A percentile compares a stretch with the other conserved stretches of the same genome.
These are phyloP conservation scores for Acrossocheilus wenchowensis DNA, from an alignment of 2,797 vertebrate genomes.

Conservation along the genomic window DNA sequence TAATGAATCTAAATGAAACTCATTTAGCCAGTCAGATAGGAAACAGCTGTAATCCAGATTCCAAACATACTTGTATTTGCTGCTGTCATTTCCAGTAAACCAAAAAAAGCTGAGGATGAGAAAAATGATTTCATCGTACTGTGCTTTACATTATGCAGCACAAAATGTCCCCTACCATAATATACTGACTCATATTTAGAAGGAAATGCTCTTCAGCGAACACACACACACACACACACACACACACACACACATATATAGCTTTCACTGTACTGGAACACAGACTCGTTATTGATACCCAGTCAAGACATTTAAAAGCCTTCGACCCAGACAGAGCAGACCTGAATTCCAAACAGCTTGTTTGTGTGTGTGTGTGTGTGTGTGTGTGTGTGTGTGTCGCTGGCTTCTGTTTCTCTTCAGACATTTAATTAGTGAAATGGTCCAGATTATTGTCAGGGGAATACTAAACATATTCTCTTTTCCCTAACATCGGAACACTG, in stretches of 20 bases:
- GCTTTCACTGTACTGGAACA: constrained; percentile 27
- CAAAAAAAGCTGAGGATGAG: not conserved
- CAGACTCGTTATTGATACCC: constrained; percentile 51
- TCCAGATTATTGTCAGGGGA: constrained; percentile 55
- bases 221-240: not conserved
- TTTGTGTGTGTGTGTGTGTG: not conserved
- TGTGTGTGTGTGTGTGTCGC: constrained; percentile 33
- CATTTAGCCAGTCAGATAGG: not conserved
- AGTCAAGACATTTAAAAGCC: constrained; percentile 49
- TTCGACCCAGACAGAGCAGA: constrained; percentile 44
- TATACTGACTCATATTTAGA: constrained; percentile 11
- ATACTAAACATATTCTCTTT: constrained; percentile 59
- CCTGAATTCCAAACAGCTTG: constrained; percentile 54
- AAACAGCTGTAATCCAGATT: constrained; percentile 3
- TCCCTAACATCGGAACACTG: not conserved
- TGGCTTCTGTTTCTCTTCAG: constrained; percentile 60
- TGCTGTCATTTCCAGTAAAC: not conserved
- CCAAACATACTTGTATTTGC: not conserved
- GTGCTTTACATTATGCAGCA: not conserved
- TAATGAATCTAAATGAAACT: not conserved
- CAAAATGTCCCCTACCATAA: not conserved
- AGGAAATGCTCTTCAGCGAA: not conserved
- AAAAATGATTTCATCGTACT: not conserved
- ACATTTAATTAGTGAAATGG: constrained; percentile 69
- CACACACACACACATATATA: constrained; percentile 13